A percentile compares a stretch with the other conserved stretches of the same genome.
Conservation (phyloP, 64 coral and sea anemone species). For the Acropora yongei region DNA sequence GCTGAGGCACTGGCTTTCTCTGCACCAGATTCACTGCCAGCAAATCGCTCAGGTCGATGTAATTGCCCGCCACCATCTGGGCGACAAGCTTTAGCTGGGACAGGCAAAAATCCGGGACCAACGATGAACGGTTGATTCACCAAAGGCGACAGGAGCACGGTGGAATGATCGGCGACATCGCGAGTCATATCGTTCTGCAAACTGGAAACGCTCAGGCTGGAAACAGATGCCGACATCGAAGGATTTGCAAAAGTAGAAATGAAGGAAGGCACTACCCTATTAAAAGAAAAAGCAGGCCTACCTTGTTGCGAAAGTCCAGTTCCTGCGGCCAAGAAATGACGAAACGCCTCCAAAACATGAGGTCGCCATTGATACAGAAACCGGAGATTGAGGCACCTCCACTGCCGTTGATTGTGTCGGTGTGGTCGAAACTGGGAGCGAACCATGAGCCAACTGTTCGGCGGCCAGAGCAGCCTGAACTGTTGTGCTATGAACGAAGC, state of each 20-base stretch:
- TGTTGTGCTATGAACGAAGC: background rate
- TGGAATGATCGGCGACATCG: background rate
- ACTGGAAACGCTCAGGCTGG: background rate
- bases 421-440: no score
- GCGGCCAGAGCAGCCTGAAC: background rate
- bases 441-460: background rate
- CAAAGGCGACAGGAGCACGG: background rate
- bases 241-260: background rate
- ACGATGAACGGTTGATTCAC: background rate
- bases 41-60: background rate
- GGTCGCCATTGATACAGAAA: background rate
- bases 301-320: no score
- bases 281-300: no score
- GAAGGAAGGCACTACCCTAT: background rate
- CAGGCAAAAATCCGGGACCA: slow-evolving; percentile 25
- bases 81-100: slow-evolving; percentile 1
- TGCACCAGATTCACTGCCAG: background rate
- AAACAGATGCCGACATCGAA: background rate
- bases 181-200: background rate
- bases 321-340: no score
- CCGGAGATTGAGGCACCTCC: background rate
- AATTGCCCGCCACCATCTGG: background rate
- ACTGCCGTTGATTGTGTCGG: no score
- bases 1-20: background rate
- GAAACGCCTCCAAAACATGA: background rate